Conservation (phyloP, 2,113 vertebrate genomes). For the Daubentonia madagascariensis region DNA sequence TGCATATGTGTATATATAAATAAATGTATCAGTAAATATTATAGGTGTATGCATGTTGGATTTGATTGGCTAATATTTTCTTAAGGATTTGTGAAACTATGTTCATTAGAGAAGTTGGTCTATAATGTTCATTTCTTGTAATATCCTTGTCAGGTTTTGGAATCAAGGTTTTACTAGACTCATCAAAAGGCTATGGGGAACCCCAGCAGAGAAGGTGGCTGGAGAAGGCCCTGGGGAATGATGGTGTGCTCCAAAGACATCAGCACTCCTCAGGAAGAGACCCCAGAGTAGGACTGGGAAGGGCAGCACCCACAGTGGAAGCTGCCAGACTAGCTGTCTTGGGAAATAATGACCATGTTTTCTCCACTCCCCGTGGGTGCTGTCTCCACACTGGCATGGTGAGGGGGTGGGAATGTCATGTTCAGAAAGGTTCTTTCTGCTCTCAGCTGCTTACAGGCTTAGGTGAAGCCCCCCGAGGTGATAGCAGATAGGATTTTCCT, state of each 20-base stretch:
- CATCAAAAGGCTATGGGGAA: background rate
- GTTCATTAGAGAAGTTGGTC: background rate
- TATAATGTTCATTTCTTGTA: background rate
- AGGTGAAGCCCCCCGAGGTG: background rate
- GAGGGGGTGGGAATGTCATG: background rate
- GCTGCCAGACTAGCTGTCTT: background rate
- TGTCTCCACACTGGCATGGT: background rate
- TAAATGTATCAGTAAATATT: background rate
- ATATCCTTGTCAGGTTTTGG: constrained; percentile 11
- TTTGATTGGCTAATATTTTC: background rate
- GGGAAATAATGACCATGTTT: background rate
- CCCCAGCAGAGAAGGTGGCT: background rate
- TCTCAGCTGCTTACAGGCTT: background rate
- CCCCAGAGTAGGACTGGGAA: background rate
- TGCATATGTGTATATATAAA: background rate
- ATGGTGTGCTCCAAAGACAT: background rate
- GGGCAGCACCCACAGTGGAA: background rate
- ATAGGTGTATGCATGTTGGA: background rate
- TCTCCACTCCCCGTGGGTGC: background rate
- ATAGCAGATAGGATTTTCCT: background rate
- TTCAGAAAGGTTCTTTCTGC: background rate
- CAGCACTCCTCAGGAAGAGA: background rate
- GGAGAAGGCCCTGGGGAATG: background rate
- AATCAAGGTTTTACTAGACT: background rate
- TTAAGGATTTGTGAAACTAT: background rate